These are phyloP conservation scores for Cetonia aurata DNA, from an alignment of 2,888 invertebrate genomes.

Conservation along the genomic window DNA sequence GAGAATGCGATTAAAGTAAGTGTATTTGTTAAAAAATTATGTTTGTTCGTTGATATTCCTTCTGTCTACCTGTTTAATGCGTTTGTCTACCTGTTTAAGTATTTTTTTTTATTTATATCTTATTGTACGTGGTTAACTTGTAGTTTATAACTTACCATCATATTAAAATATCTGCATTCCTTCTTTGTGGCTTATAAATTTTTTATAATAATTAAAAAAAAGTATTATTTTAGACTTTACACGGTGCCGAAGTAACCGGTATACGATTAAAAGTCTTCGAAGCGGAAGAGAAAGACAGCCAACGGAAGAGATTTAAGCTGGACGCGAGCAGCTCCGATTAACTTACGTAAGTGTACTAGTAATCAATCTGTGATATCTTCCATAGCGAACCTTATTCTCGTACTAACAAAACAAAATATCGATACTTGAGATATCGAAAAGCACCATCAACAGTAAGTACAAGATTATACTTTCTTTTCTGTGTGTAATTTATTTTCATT, in stretches of 20 bases:
- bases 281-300: slow-evolving; percentile 77
- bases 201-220: slow-evolving; percentile 14
- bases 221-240: slow-evolving; percentile 68
- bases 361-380: slow-evolving; percentile 25
- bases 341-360: slow-evolving; percentile 30
- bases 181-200: too few relatives aligned
- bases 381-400: neutral
- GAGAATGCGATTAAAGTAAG: slow-evolving; percentile 78
- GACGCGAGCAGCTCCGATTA: slow-evolving; percentile 42
- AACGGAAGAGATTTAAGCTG: slow-evolving; percentile 51
- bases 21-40: neutral
- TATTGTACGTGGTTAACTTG: neutral
- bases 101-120: too few relatives aligned
- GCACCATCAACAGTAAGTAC: too few relatives aligned
- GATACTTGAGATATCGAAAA: too few relatives aligned
- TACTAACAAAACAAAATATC: too few relatives aligned
- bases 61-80: neutral
- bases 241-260: slow-evolving; percentile 90
- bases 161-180: neutral
- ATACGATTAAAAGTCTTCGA: slow-evolving; percentile 89
- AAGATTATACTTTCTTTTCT: too few relatives aligned
- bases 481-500: too few relatives aligned
- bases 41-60: neutral
- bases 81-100: neutral
- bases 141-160: neutral